Evolutionary conservation across 1,140 invertebrate genomes (phyloP), one percentile per base, ranked within the genome.

Genomic region (Cataglyphis hispanica): DNA sequence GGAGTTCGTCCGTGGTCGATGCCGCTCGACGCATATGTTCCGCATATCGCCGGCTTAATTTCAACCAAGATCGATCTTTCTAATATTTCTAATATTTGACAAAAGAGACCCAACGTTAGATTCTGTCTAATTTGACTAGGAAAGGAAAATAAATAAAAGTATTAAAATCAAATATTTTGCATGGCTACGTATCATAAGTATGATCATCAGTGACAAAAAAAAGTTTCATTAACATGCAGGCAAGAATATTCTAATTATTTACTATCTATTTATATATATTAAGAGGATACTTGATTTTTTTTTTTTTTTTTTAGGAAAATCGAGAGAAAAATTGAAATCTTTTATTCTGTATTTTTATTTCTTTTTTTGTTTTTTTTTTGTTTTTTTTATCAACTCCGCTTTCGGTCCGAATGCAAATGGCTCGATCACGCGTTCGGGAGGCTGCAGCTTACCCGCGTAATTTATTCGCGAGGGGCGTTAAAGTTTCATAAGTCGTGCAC

Each of bases 401-500:
- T 64, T 80, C 76, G 34, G 64, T 90, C 84, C 75, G 75, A 90
- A 90, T 90, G 89, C 89, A 90, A 90, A 90, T 90, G 77, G 86
- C 16, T 86, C 89, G 88, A 90, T 90, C 89, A 90, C 84, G 88
- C 89, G 86, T 90, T 84, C 76, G 80, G 84, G 84, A 78, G 72
- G 37, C 74, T 86, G 80, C 50, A 87, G 89, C 89, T 91, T 91
- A 91, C 87, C 72, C 85, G 76, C 87, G 91, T 92, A 92, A 92
- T 92, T 92, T 92, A 92, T 92, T 92, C 89, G 90, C 85, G 86
- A 87, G 85, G 2, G 85, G 84, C 87, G 92, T 93, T 93, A 92
- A 93, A 93, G 93, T 93, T 93, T 94, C 91, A 93, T 93, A 94
- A 93, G 93, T 94, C 90, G 92, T 91, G 92, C 93, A 92, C 91